phyloP scores from a whole-genome alignment of 1,140 invertebrate genomes.

The Micrasema longulum region DNA sequence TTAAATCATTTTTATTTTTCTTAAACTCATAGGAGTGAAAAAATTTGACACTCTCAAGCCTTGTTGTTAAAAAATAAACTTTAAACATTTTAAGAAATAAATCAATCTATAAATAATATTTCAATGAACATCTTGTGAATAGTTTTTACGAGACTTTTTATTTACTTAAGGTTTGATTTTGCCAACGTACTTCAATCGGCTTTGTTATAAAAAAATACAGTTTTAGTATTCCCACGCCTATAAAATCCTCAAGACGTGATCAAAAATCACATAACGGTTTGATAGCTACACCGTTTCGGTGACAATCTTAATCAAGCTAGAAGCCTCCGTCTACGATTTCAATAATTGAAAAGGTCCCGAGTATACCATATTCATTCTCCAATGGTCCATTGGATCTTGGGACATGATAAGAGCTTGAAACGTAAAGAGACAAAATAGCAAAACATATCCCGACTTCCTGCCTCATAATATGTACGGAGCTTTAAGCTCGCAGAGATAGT shows the following conservation, averaged over 20 bases:
- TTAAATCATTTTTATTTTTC: no score
- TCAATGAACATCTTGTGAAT: no score
- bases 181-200: background rate
- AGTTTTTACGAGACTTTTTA: no score
- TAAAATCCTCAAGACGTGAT: conserved; percentile 15
- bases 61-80: no score
- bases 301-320: conserved; percentile 27
- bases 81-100: no score
- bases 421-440: conserved; percentile 17
- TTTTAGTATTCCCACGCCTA: background rate
- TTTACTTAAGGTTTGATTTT: no score
- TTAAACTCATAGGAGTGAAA: no score
- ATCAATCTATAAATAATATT: no score
- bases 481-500: conserved; percentile 18
- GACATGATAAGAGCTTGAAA: conserved; percentile 12
- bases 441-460: conserved; percentile 32
- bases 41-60: no score
- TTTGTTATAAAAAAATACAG: background rate
- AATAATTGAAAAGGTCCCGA: conserved; percentile 28
- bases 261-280: conserved; percentile 21
- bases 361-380: conserved; percentile 27
- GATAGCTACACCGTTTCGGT: conserved; percentile 12
- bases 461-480: conserved; percentile 22
- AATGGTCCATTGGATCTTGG: conserved; percentile 19
- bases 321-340: conserved; percentile 21